A percentile compares a stretch with the other conserved stretches of the same genome.
These are phyloP conservation scores for Nycteola revayana DNA, from an alignment of 2,888 invertebrate species.

Conservation along the genomic window DNA sequence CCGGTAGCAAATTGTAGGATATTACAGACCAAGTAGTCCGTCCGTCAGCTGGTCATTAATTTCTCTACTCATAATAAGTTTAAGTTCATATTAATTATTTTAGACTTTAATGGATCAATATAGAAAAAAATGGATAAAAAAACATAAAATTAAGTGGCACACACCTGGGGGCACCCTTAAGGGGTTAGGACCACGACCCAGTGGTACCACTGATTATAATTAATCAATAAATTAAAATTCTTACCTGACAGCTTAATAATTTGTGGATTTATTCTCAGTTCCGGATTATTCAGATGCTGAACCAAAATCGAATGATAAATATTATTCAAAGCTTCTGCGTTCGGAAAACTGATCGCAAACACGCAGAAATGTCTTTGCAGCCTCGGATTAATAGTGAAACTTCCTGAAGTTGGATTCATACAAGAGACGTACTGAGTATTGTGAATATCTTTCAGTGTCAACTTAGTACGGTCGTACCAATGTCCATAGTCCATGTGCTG, in stretches of 20 bases:
- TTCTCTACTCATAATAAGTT: too few relatives aligned
- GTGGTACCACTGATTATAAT: too few relatives aligned
- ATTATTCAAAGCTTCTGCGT: constrained; percentile 90
- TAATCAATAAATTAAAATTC: constrained; percentile 16
- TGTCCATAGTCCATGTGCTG: constrained; percentile 98
- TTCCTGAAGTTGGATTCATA: constrained; percentile 99
- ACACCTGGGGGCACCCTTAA: too few relatives aligned
- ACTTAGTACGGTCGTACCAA: constrained; percentile 93
- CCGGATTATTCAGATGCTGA: constrained; percentile 91
- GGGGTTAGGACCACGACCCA: too few relatives aligned
- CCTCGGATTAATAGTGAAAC: constrained; percentile 97
- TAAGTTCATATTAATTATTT: too few relatives aligned
- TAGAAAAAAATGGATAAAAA: too few relatives aligned
- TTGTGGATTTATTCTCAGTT: constrained; percentile 88
- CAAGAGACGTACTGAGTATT: constrained; percentile 98
- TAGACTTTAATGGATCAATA: too few relatives aligned
- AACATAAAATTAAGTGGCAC: too few relatives aligned
- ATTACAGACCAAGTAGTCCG: too few relatives aligned
- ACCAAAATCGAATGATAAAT: constrained; percentile 95
- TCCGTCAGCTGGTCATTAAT: too few relatives aligned
- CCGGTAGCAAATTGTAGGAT: too few relatives aligned
- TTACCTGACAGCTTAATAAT: constrained; percentile 85
- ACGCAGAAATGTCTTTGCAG: constrained; percentile 95
- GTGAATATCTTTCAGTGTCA: constrained; percentile 96
- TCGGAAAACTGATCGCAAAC: constrained; percentile 92